Evolutionary conservation across 2,113 vertebrate species (phyloP), one percentile per base, ranked within the genome.

Genomic region (Gobiocypris rarus): DNA sequence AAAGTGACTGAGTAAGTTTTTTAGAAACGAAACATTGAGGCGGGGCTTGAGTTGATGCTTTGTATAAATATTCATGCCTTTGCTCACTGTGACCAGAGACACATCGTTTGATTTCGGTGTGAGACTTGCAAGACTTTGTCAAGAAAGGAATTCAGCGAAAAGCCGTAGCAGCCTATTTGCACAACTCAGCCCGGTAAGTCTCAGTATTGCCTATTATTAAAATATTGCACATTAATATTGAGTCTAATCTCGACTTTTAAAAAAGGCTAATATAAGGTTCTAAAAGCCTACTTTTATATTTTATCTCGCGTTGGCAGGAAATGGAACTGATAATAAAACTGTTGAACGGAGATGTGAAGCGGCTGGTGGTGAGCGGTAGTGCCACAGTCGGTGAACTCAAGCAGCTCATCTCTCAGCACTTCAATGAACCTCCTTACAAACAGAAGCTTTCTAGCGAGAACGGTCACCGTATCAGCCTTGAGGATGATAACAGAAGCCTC

Each of bases 311-410:
- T 5, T 22, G 28, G 3, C 17, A 77, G 45, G 2, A 1, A 52
- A 84, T 84, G 83, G 10, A 84, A 5, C 75, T 84, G 11, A 31
- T 0, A 17, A 10, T 84, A 14, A 78, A 45, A 43, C 1, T 19
- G 7, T 0, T 84, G 50, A 1, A 0, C 19, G 83, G 75, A 71
- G 15, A 10, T 0, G 17, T 0, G 22, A 56, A 31, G 8, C 4
- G 0, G 17, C 50, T 92, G 88, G 89, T 9, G 0, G 94, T 95
- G 85, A 84, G 89, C n/a, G 94, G 92, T 8, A 0, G 13, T 1
- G 52, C 81, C 67, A 92, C 90, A 0, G 91, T 93, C 38, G 82
- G 81, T 2, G 43, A 26, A 15, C 83, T 93, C 69, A 92, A 92
- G 22, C 13, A 0, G 0, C n/a, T 8, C 22, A 90, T 92, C 79